Evolutionary conservation across 2,888 invertebrate genomes (phyloP), one percentile per base, ranked within the genome.

Genomic region (Cartodere bifasciata): DNA sequence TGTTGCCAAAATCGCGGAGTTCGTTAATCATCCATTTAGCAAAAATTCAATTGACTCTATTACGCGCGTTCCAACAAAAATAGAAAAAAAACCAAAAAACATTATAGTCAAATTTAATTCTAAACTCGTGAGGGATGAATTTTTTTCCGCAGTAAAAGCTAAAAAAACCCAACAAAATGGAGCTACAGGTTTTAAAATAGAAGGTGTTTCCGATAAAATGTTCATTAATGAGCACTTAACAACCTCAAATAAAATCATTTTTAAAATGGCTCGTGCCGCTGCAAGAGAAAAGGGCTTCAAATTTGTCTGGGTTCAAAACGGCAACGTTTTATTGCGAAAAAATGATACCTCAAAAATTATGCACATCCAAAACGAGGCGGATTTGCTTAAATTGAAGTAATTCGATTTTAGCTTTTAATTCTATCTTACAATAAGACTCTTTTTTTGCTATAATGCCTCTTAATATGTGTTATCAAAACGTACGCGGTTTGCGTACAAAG

Each of bases 161-260:
- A 28, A 17, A 10, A 13, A 21, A 2, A 14, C 2, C 15, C 10
- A 13, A 5, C 9, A 4, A 13, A 21, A 14, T 5, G 28, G 17
- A 5, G 13, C n/a, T 5, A 28, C n/a, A 10, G 17, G 20, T 28
- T 11, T 28, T 10, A 20, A 14, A 9, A n/a, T 28, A n/a, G 12
- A 28, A 6, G 28, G 28, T 4, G n/a, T 20, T 13, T 20, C 20
- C 3, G 10, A 20, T n/a, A 17, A 20, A 10, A 17, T 28, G 17
- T 28, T 20, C 16, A 11, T 26, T 3, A 26, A 26, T n/a, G 15
- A 26, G 7, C 26, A 26, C 26, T 6, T 26, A 2, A 28, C 28
- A 20, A 20, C 13, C 2, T 15, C 17, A 5, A 28, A 20, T 4
- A 20, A 20, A 20, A 16, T 2, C 11, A 28, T 28, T 12, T 28